These are phyloP conservation scores for Hydrophis major DNA, from an alignment of 2,797 vertebrate species.

Conservation along the genomic window DNA sequence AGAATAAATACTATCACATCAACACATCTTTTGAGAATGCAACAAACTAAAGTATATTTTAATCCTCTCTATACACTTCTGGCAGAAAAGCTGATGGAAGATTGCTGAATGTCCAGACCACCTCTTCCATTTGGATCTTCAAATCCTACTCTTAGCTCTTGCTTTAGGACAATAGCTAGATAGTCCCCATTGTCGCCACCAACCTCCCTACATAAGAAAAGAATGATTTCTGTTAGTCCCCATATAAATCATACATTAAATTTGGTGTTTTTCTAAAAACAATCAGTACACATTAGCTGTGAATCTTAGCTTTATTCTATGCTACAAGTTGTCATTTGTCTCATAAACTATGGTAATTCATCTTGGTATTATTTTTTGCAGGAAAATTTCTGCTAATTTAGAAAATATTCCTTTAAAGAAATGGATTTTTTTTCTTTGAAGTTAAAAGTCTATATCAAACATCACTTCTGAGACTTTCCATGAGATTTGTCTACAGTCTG, in stretches of 20 bases:
- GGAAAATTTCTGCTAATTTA: not conserved
- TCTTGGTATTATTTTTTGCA: not conserved
- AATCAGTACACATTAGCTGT: not conserved
- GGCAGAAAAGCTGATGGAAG: not conserved
- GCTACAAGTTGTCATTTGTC: not conserved
- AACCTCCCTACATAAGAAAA: not conserved
- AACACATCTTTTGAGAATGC: not conserved
- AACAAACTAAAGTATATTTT: not conserved
- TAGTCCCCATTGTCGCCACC: not conserved
- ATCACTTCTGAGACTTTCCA: not conserved
- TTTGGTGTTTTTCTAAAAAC: not conserved
- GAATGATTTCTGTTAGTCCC: not conserved
- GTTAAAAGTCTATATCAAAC: not conserved
- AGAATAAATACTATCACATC: not conserved
- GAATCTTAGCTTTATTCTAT: not conserved
- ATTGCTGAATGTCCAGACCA: not conserved
- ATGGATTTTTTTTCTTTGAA: not conserved
- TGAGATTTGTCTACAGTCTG: not conserved
- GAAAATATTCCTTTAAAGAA: not conserved
- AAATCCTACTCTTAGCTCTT: not conserved
- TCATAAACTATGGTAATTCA: not conserved
- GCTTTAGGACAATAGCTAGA: not conserved
- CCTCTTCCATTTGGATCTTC: not conserved
- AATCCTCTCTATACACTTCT: not conserved
- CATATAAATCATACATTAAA: not conserved